phyloP scores from a whole-genome alignment of 1,140 invertebrate species.

The Drosophila sproati region DNA sequence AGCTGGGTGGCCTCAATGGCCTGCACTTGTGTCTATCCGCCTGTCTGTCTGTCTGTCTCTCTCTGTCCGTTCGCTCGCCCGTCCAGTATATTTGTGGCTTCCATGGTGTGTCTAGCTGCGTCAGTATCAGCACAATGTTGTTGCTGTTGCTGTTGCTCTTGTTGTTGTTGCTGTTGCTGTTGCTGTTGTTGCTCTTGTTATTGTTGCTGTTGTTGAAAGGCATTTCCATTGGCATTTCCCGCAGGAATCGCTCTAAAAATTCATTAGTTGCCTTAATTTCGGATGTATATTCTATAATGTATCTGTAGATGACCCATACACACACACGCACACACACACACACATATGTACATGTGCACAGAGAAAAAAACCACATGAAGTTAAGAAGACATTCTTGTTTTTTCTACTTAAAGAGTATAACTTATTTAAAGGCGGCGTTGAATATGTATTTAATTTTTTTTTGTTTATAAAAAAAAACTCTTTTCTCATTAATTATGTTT shows the following conservation, averaged over 20 bases:
- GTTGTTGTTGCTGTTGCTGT: too few species aligned
- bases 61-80: neutral
- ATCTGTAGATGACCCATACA: too few species aligned
- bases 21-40: constrained; percentile 6
- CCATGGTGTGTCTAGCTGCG: constrained; percentile 49
- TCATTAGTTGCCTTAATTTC: constrained; percentile 72
- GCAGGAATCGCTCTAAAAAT: constrained; percentile 75
- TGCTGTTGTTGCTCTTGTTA: too few species aligned
- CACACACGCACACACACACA: neutral
- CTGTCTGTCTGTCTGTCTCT: too few species aligned
- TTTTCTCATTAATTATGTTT: too few species aligned
- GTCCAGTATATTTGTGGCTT: constrained; percentile 72
- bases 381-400: too few species aligned
- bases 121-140: constrained; percentile 27
- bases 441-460: too few species aligned
- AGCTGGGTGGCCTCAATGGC: constrained; percentile 23
- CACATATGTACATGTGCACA: neutral
- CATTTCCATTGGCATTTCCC: constrained; percentile 57
- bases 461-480: too few species aligned
- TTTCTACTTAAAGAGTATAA: too few species aligned
- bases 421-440: too few species aligned
- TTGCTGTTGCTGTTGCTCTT: too few species aligned
- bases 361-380: too few species aligned
- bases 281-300: constrained; percentile 1
- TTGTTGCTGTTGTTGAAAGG: constrained; percentile 15